phyloP scores from a whole-genome alignment of 1,140 invertebrate genomes.

The Hyles vespertilio region DNA sequence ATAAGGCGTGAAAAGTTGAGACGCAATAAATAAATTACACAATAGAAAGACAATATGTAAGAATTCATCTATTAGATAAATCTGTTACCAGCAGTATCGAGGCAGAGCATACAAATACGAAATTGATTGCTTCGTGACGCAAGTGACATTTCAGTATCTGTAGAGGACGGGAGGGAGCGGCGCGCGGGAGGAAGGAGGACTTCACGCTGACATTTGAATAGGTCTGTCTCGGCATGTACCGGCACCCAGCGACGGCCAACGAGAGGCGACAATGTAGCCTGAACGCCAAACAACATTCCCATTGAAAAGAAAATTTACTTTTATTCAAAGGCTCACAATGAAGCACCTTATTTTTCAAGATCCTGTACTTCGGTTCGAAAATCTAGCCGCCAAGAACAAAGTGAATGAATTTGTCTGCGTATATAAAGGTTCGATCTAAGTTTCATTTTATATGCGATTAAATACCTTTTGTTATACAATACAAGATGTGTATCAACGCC shows the following conservation, averaged over 20 bases:
- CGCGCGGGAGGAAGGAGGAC: conserved; percentile 31
- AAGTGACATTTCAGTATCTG: conserved; percentile 70
- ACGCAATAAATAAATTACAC: conserved; percentile 7
- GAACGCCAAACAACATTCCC: conserved; percentile 56
- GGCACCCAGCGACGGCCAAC: conserved; percentile 61
- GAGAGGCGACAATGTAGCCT: conserved; percentile 68
- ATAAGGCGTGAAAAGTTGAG: not conserved
- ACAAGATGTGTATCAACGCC: too few relatives aligned
- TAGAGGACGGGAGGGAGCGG: conserved; percentile 25
- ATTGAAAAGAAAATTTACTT: conserved; percentile 70
- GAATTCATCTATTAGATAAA: conserved; percentile 35
- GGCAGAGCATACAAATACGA: conserved; percentile 68
- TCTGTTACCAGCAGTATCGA: conserved; percentile 57
- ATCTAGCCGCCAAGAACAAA: too few relatives aligned
- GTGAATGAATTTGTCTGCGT: too few relatives aligned
- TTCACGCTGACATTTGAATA: conserved; percentile 73
- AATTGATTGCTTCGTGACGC: conserved; percentile 73
- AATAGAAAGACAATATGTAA: conserved; percentile 18
- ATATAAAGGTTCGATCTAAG: too few relatives aligned
- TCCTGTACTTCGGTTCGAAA: not conserved
- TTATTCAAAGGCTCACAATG: conserved; percentile 58
- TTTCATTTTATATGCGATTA: too few relatives aligned
- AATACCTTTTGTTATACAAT: too few relatives aligned
- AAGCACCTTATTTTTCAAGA: conserved; percentile 53
- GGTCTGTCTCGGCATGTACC: conserved; percentile 65